Base-by-base conservation (phyloP, 2,797 vertebrate genomes). In the Hydrocynus forskahlii region DNA sequence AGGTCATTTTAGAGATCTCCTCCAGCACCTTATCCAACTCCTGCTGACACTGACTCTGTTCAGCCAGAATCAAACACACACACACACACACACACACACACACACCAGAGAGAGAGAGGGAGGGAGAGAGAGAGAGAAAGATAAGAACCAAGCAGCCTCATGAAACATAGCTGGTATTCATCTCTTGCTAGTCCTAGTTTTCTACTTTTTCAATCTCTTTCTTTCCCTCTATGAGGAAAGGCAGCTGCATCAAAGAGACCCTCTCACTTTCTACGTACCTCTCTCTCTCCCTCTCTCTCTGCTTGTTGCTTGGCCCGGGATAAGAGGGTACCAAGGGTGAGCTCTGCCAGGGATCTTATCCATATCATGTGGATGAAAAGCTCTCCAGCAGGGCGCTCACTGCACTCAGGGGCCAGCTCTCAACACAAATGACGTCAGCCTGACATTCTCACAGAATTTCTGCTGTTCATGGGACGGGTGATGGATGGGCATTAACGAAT, bases 11-110 rank as follows among this genome's bases (percentile, higher is more conserved):
- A 5, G 96, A 96, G 89, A 99, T 97, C 79, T 97, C 93, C 84
- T 97, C 96, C 86, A 99, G 89, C 84, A 98, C 97, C 82, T 92
- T 92, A 91, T 98, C 95, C 91, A 99, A 75, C 88, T 98, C 96
- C 91, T 95, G 94, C 91, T 98, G 94, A 93, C 97, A 99, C 75
- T 94, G 91, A 10, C 92, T 97, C 97, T 98, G 92, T 68, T 73
- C 73, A 48, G 43, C 23, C 81, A 81, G 25, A 76, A 12, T 68
- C 38, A 79, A 45, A 60, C 23, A 55, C 60, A 72, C 45, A 63
- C 35, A 55, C 57, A 81, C 68, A 73, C 55, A 23, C n/a, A 84
- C 63, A 59, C 7, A 75, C 23, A 79, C 38, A 75, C 59, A 79
- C 78, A 79, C 52, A 83, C 72, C 7, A 45, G 43, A 45, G 43